These are phyloP conservation scores for Cremastobaeus sp. DNA, from an alignment of 2,888 invertebrate genomes.

Conservation along the genomic window DNA sequence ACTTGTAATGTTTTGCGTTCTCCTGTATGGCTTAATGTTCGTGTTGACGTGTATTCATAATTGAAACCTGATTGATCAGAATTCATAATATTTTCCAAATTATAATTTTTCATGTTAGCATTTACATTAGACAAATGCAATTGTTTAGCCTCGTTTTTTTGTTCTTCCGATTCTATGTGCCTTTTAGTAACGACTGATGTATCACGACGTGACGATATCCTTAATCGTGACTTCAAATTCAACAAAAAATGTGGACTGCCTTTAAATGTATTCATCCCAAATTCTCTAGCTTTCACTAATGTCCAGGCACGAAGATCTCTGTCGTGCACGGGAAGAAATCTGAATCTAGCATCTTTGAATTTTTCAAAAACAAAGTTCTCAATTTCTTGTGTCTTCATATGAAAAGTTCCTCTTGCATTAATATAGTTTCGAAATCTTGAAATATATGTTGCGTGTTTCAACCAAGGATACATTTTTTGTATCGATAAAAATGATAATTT, in stretches of 20 bases:
- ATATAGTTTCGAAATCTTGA: conserved; percentile 22
- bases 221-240: conserved; percentile 12
- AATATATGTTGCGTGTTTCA: conserved; percentile 18
- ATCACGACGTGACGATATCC: conserved; percentile 19
- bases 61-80: conserved; percentile 39
- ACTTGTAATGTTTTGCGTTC: conserved; percentile 26
- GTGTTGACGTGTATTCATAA: conserved; percentile 26
- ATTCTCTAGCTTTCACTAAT: conserved; percentile 7
- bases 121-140: conserved; percentile 16
- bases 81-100: conserved; percentile 13
- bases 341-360: conserved; percentile 7
- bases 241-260: conserved; percentile 3
- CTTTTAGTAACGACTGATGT: conserved; percentile 28
- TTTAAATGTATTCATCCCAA: conserved; percentile 14
- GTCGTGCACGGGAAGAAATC: conserved; percentile 27
- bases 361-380: conserved; percentile 2
- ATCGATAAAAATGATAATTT: conserved; percentile 20
- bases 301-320: conserved; percentile 25
- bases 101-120: conserved; percentile 9
- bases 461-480: conserved; percentile 25
- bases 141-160: conserved; percentile 2
- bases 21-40: conserved; percentile 16
- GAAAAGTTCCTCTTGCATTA: conserved; percentile 16
- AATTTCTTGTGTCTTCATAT: conserved; percentile 21
- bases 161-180: conserved; percentile 10